Conservation (phyloP, 2,888 invertebrate genomes). For the Pardosa pseudoannulata region DNA sequence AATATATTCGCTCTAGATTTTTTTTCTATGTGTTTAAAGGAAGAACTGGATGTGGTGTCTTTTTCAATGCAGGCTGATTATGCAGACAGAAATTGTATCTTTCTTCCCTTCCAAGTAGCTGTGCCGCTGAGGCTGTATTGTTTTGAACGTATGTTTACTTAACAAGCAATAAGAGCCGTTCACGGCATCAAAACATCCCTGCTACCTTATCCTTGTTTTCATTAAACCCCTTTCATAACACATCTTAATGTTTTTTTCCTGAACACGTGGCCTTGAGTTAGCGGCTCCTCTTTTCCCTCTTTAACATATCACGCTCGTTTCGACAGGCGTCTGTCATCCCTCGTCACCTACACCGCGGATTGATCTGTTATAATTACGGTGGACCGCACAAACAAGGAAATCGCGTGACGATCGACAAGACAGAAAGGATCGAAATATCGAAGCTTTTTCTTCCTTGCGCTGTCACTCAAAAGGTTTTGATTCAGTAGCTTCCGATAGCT, state of each 20-base stretch:
- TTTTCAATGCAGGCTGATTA: no score
- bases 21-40: no score
- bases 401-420: constrained; percentile 19
- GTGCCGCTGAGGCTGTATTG: not conserved
- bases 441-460: not conserved
- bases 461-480: not conserved
- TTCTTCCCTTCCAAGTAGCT: not conserved
- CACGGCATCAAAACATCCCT: constrained; percentile 3
- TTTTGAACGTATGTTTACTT: not conserved
- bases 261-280: not conserved
- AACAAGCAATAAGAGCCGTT: not conserved
- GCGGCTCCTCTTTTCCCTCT: not conserved
- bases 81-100: no score
- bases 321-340: constrained; percentile 20
- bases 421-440: not conserved
- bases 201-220: not conserved
- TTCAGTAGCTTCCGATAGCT: not conserved
- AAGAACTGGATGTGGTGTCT: no score
- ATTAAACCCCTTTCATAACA: not conserved
- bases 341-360: constrained; percentile 18
- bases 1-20: no score
- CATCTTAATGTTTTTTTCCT: not conserved
- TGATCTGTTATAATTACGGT: constrained; percentile 50
- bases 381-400: constrained; percentile 47
- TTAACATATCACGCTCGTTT: constrained; percentile 4